Base-by-base conservation (phyloP, 2,113 vertebrate species). In the Bufo gargarizans region DNA sequence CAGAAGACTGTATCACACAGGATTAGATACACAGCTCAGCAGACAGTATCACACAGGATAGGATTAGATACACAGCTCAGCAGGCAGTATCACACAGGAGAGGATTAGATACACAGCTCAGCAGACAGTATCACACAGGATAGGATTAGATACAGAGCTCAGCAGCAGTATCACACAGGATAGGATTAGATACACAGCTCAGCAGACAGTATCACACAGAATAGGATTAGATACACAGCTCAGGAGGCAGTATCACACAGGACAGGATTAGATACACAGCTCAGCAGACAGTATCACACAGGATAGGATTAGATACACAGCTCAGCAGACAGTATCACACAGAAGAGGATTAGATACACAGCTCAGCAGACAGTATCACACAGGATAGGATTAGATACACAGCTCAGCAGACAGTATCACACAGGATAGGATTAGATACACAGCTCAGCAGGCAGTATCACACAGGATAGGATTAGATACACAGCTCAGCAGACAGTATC, bases 91-190 rank as follows among this genome's bases (percentile, higher is more conserved):
- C 67, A 43, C 67, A 43, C n/a, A 71, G 11, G 67, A 71, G 13
- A 5, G 67, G 67, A 71, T 71, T 71, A 71, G 67, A 71, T 71
- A 33, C 33, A 71, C n/a, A 22, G 67, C 67, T 71, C 67, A 71
- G 67, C 33, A 43, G 67, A 71, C 67, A 14, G 67, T 71, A 71
- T 71, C 67, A 43, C 12, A 5, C 4, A 4, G n/a, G 65, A 69
- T 33, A 69, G 22, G 67, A 22, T 71, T 71, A 71, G 10, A 71
- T 71, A 43, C 12, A 71, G 22, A 71, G 67, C 22, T 71, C 22
- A 33, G 67, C 22, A 71, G 22, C 20, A 22, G 63, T 67, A 22
- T 67, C 20, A 11, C 33, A 33, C 33, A 33, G 33, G n/a, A 13
- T 43, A 43, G 22, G 67, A 13, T 71, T 71, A 71, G 22, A 71